Conservation (phyloP, 1,140 invertebrate genomes). For the Drosophila jambulina region DNA sequence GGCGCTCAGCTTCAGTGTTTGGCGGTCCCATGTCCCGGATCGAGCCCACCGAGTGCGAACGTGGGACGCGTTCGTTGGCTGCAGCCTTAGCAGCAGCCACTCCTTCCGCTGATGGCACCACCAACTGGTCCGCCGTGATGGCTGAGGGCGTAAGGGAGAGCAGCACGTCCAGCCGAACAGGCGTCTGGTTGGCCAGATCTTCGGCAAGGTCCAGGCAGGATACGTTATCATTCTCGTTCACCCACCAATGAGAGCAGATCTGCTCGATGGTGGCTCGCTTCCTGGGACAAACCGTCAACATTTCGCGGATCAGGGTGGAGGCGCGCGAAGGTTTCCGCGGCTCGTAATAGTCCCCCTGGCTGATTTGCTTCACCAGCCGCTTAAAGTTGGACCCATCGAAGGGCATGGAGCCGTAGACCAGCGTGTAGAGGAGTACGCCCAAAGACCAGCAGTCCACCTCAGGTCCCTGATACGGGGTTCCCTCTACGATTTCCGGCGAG, state of each 20-base stretch:
- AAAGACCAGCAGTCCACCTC: slow-evolving; percentile 98
- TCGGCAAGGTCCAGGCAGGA: slow-evolving; percentile 95
- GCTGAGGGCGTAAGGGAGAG: slow-evolving; percentile 92
- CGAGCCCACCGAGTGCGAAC: slow-evolving; percentile 89
- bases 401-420: slow-evolving; percentile 99
- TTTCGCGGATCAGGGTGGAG: slow-evolving; percentile 96
- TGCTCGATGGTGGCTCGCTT: slow-evolving; percentile 96
- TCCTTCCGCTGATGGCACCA: slow-evolving; percentile 86
- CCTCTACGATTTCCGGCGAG: slow-evolving; percentile 99
- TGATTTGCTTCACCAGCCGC: slow-evolving; percentile 98
- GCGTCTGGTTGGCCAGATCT: slow-evolving; percentile 94
- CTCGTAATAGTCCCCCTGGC: slow-evolving; percentile 98
- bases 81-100: slow-evolving; percentile 65
- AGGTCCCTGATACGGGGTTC: slow-evolving; percentile 98
- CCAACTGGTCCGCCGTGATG: slow-evolving; percentile 88
- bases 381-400: slow-evolving; percentile 99
- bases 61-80: slow-evolving; percentile 72
- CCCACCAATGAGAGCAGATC: slow-evolving; percentile 97
- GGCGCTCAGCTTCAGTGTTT: slow-evolving; percentile 87
- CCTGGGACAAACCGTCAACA: slow-evolving; percentile 96
- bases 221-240: slow-evolving; percentile 94
- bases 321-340: slow-evolving; percentile 98
- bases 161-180: slow-evolving; percentile 94
- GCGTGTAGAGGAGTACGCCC: slow-evolving; percentile 98
- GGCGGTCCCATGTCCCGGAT: slow-evolving; percentile 87